Evolutionary conservation across 2,888 invertebrate species (phyloP), one percentile per base, ranked within the genome.

Genomic region (Melolontha melolontha): DNA sequence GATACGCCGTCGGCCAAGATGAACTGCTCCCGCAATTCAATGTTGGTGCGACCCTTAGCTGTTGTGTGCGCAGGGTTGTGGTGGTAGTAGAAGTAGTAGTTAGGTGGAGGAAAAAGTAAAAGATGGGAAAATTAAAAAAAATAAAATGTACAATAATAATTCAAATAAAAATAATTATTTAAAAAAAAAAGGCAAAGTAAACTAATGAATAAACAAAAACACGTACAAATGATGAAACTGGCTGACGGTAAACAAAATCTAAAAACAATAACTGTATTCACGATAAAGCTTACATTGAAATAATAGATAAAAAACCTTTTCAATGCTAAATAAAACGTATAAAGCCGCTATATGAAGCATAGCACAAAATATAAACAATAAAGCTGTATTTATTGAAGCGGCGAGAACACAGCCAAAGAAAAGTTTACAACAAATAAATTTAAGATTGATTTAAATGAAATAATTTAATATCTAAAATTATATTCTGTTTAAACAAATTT

Each of bases 31-130:
- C 98, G 92, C 83, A 99, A 92, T 89, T 98, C 98, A 88, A 98
- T 95, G 91, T 99, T 99, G 86, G 98, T 98, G 87, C 98, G 94
- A 88, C 98, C 98, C 90, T 98, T 97, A 88, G 98, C 98, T 98
- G 87, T 77, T 65, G 70, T 66, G 71, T 72, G 71, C 69, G 73
- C 71, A 70, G 69, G 70, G 64, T 34, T 34, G 34, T 69, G 64
- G 71, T 69, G 67, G 59, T 66, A 66, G 67, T 67, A 52, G 54
- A 41, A 49, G 59, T 54, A 42, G 42, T 40, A 66, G 44, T 63
- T 67, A 74, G 54, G 67, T 70, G 69, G 64, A 68, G 67, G 64
- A 50, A 65, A 69, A 68, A 54, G 64, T 66, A 69, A 70, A 71
- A 70, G 62, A 73, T 67, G 70, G 67, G 68, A 71, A 67, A 69